phyloP scores from a whole-genome alignment of 2,797 vertebrate species.

The Smutsia gigantea region DNA sequence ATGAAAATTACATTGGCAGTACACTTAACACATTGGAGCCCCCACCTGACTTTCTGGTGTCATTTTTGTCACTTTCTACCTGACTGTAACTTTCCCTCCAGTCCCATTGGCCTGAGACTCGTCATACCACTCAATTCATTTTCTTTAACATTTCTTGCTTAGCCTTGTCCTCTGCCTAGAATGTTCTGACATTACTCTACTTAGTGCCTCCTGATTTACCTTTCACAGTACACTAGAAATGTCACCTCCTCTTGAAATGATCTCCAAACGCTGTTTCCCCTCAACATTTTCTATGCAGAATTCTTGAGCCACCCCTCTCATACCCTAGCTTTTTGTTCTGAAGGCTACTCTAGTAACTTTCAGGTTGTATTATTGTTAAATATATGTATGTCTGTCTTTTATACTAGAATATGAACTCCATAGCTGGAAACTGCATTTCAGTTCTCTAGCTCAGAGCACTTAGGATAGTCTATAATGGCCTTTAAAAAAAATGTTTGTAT shows the following conservation, averaged over 20 bases:
- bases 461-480: not conserved
- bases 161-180: not conserved
- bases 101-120: not conserved
- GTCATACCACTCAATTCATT: not conserved
- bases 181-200: not conserved
- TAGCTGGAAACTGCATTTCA: not conserved
- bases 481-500: constrained; percentile 9
- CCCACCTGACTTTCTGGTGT: not conserved
- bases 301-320: not conserved
- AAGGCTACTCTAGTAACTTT: not conserved
- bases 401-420: not conserved
- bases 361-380: not conserved
- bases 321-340: not conserved
- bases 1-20: not conserved
- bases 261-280: not conserved
- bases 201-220: not conserved
- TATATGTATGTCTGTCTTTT: not conserved
- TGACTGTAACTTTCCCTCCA: not conserved
- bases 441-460: not conserved
- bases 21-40: not conserved
- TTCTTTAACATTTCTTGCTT: not conserved
- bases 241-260: not conserved
- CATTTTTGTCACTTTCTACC: not conserved
- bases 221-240: not conserved
- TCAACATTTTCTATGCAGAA: not conserved